These are phyloP conservation scores for Heptranchias perlo DNA, from an alignment of 2,113 vertebrate genomes.

Conservation along the genomic window DNA sequence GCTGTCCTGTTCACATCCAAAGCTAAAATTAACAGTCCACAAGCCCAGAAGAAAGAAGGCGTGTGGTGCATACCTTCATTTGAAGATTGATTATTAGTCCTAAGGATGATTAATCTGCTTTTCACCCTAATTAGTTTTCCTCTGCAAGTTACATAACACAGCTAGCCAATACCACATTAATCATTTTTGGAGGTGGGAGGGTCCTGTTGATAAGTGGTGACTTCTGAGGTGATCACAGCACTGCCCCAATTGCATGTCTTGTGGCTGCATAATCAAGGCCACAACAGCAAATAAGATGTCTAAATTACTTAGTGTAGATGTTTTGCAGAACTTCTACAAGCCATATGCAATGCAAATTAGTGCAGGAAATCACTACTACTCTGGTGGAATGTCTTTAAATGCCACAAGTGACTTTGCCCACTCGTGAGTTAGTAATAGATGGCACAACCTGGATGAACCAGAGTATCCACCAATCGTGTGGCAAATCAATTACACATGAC, in stretches of 20 bases:
- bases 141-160: not conserved
- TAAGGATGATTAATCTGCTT: not conserved
- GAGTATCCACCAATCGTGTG: no score
- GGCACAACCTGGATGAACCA: no score
- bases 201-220: not conserved
- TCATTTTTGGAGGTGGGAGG: not conserved
- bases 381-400: not conserved
- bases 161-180: not conserved
- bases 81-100: slow-evolving; percentile 4
- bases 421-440: not conserved
- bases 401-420: not conserved
- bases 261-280: not conserved
- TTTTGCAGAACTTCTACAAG: not conserved
- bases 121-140: not conserved
- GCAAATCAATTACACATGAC: no score
- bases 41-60: not conserved
- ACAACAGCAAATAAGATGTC: not conserved
- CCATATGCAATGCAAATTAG: not conserved
- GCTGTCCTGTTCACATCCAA: not conserved
- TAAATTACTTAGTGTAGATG: not conserved
- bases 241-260: not conserved
- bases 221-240: not conserved
- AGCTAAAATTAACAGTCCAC: not conserved
- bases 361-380: no score
- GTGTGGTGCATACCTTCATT: not conserved